Base-by-base conservation (phyloP, 2,888 invertebrate species). In the Caenorhabditis zanzibari region DNA sequence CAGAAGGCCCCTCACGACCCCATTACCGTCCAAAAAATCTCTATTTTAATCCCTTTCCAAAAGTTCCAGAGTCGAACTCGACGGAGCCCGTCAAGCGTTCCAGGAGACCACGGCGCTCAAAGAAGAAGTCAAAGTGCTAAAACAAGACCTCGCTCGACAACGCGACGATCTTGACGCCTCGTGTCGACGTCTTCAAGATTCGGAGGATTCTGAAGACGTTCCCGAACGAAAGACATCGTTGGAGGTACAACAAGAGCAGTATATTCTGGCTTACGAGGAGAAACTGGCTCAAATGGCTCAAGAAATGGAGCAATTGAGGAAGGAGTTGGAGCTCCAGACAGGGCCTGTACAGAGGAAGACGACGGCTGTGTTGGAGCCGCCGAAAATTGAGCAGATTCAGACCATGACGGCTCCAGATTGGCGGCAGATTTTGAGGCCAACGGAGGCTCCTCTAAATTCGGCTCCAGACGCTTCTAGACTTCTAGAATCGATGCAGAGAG, bases 231-330 rank as follows among this genome's bases (percentile, higher is more conserved):
- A 85, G 47, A 85, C 63, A 24, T 83, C 82, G 26, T 38, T 86
- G 38, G 85, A 86, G 68, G 79, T 87, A 9, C 87, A 87, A 69
- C 72, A 84, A 44, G 83, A 86, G 58, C 82, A 86, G 72, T 85
- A 85, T 64, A 79, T 83, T 26, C 41, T 77, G n/a, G 84, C 87
- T 22, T 87, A 79, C 63, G 85, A 84, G 59, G 59, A 83, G 24
- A 86, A 86, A 47, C 61, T 84, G 56, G 58, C 63, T 12, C 54
- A 71, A 19, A 52, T 86, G 32, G 52, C 59, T 14, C 54, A 71
- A n/a, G 83, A 84, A 28, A 58, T 87, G 49, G 49, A 68, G 14
- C 64, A 52, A 12, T 32, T 77, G 3, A 56, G 56, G 3, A 64
- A 41, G 14, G 58, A 61, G n/a, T 26, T 32, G 26, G 73, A 82